Conservation (phyloP, 2,888 invertebrate species). For the Gandaritis pyraliata region DNA sequence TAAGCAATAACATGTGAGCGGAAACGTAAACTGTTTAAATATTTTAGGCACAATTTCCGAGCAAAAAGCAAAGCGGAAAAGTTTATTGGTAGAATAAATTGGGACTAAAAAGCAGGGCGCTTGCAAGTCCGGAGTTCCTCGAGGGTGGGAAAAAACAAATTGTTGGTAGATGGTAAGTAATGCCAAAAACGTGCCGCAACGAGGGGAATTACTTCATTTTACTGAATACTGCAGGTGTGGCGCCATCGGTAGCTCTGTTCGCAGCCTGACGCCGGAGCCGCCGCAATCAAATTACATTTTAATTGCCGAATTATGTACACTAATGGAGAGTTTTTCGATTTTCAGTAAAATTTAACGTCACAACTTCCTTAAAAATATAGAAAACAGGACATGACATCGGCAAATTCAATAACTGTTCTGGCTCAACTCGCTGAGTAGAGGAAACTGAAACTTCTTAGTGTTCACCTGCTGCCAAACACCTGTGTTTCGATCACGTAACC, state of each 20-base stretch:
- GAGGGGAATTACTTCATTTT: constrained; percentile 74
- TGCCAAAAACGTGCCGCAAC: constrained; percentile 71
- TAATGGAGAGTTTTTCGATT: constrained; percentile 50
- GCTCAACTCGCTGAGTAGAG: constrained; percentile 62
- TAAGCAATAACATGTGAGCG: constrained; percentile 64
- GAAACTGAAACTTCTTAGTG: constrained; percentile 53
- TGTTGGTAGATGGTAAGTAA: constrained; percentile 79
- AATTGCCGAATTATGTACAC: constrained; percentile 61
- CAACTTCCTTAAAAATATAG: constrained; percentile 35
- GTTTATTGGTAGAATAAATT: constrained; percentile 79
- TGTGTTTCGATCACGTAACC: constrained; percentile 56
- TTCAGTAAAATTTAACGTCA: constrained; percentile 44
- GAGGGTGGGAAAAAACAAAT: constrained; percentile 76
- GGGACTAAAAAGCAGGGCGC: constrained; percentile 76
- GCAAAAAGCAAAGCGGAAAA: constrained; percentile 72
- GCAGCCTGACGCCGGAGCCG: constrained; percentile 40
- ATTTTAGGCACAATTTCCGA: constrained; percentile 72
- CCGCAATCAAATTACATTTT: constrained; percentile 63
- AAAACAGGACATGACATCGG: constrained; percentile 35
- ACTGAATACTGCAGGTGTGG: constrained; percentile 60
- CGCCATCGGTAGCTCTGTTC: constrained; percentile 3
- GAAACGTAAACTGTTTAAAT: constrained; percentile 75
- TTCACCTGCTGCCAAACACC: constrained; percentile 65
- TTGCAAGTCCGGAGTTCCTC: constrained; percentile 64
- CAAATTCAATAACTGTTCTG: constrained; percentile 53